Percentiles rank a stretch among this genome's conserved stretches.
Conservation (phyloP, 2,888 invertebrate species). For the Conistra vaccinii region DNA sequence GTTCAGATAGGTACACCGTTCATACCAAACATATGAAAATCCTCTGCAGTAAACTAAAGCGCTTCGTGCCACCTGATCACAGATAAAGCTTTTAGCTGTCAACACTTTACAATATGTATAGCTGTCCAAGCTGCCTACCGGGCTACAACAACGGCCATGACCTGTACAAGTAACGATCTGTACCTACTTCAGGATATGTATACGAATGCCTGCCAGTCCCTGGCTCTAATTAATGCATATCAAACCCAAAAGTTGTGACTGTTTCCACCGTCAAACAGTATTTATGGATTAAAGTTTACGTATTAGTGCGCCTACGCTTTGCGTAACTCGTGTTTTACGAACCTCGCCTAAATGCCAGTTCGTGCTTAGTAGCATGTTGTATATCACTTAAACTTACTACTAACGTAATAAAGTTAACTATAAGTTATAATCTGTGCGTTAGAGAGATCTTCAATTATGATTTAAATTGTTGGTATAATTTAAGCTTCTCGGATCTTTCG, state of each 20-base stretch:
- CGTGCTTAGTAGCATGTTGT: constrained; percentile 12
- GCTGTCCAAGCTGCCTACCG: background rate
- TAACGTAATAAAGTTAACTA: background rate
- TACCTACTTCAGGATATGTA: constrained; percentile 16
- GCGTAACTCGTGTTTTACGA: constrained; percentile 19
- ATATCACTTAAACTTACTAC: constrained; percentile 11
- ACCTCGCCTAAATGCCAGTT: background rate
- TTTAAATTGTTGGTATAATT: background rate
- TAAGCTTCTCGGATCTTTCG: background rate
- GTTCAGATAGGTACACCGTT: background rate
- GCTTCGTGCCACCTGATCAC: constrained; percentile 16
- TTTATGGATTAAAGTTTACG: constrained; percentile 52
- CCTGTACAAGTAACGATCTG: background rate
- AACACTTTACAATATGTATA: constrained; percentile 14
- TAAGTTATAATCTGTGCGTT: background rate
- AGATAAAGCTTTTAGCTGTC: constrained; percentile 22
- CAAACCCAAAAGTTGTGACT: constrained; percentile 51
- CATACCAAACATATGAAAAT: background rate
- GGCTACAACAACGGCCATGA: constrained; percentile 20
- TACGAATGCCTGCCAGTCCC: constrained; percentile 30
- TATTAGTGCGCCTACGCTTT: constrained; percentile 33
- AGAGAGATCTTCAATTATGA: background rate
- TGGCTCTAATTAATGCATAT: constrained; percentile 43
- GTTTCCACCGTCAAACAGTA: constrained; percentile 44
- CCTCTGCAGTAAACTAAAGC: constrained; percentile 1